Evolutionary conservation across 2,113 vertebrate genomes (phyloP).

Genomic region (Cacatua alba): DNA sequence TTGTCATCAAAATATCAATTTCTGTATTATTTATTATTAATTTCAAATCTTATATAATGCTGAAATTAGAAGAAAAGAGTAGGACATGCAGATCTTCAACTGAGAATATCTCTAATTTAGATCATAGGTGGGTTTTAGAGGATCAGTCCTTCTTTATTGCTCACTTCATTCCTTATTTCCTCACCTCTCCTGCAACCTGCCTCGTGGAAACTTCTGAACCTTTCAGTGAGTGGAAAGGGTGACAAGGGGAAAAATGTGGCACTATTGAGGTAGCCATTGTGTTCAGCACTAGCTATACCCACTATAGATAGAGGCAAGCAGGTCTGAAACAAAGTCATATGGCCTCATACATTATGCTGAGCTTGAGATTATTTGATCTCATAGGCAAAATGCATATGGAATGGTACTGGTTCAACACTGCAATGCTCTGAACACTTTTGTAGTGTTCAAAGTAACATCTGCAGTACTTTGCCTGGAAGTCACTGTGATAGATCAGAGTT

Average conservation of each 20-base stretch:
- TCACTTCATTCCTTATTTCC: neutral
- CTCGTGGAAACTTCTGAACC: neutral
- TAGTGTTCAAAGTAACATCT: neutral
- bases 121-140: neutral
- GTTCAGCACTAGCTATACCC: neutral
- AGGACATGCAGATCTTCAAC: neutral
- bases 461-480: neutral
- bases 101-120: neutral
- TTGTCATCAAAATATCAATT: neutral
- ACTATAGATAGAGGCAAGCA: neutral
- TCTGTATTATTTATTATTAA: neutral
- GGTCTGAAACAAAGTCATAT: neutral
- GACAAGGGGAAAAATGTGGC: neutral
- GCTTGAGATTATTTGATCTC: neutral
- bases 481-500: neutral
- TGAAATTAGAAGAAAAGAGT: neutral
- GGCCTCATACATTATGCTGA: neutral
- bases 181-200: neutral
- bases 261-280: neutral
- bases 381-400: fast-evolving
- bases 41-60: neutral
- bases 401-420: neutral
- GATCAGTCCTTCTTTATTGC: neutral
- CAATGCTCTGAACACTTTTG: neutral
- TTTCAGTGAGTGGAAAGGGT: neutral